Conservation (phyloP, 2,888 invertebrate genomes). For the Lottia gigantea region DNA sequence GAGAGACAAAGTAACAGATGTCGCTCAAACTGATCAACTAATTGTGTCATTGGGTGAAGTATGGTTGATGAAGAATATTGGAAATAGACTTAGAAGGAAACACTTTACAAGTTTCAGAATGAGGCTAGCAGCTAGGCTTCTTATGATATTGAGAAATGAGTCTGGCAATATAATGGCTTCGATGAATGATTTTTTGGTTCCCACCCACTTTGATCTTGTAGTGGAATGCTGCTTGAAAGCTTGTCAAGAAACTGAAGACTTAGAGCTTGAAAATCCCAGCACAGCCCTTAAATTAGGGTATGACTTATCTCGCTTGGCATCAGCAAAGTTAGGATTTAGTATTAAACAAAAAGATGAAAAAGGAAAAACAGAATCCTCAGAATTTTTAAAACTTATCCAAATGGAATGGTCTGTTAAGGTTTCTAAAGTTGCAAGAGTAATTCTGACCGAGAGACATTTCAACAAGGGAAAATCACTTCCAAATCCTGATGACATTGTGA, state of each 20-base stretch:
- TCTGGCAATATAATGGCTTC: background rate
- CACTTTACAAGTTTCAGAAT: background rate
- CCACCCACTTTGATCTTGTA: background rate
- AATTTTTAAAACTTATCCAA: background rate
- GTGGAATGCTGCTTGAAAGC: background rate
- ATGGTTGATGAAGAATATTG: slow-evolving; percentile 8
- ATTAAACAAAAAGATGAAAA: background rate
- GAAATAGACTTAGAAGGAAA: slow-evolving; percentile 13
- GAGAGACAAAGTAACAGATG: background rate
- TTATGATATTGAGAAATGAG: background rate
- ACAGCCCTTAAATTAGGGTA: background rate
- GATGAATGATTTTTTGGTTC: background rate
- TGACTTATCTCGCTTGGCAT: background rate
- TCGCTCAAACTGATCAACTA: background rate
- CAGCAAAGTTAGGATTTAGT: background rate
- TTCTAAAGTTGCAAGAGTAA: background rate
- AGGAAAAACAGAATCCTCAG: background rate
- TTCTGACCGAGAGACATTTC: background rate
- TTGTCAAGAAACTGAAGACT: background rate
- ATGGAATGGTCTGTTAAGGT: background rate
- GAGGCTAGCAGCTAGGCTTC: background rate
- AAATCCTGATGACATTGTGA: background rate
- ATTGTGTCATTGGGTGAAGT: background rate
- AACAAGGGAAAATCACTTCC: too few relatives aligned
- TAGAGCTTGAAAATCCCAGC: background rate